Conservation (phyloP, 2,888 invertebrate genomes). For the Lathronympha strigana region DNA sequence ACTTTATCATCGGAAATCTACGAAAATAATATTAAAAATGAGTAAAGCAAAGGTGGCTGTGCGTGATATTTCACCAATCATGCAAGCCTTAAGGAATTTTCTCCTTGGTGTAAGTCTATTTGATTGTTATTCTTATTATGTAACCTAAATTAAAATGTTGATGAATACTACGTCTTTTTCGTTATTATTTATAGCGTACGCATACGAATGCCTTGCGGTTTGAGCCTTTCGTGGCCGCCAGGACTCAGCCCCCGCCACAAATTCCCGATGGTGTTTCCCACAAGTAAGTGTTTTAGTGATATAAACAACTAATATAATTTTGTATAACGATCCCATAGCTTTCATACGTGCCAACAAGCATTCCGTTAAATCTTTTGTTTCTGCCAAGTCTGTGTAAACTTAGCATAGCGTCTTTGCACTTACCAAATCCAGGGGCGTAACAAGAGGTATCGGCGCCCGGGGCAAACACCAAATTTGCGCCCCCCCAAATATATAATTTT, state of each 20-base stretch:
- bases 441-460: too few species aligned
- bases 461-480: too few species aligned
- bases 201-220: constrained; percentile 87
- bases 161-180: constrained; percentile 25
- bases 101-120: constrained; percentile 85
- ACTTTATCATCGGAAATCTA: background rate
- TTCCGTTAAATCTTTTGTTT: too few species aligned
- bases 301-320: constrained; percentile 14
- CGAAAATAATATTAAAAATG: constrained; percentile 56
- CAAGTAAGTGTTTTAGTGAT: constrained; percentile 66
- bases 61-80: constrained; percentile 86
- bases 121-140: constrained; percentile 37
- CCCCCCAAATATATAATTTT: too few species aligned
- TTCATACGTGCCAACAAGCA: background rate
- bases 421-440: too few species aligned
- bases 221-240: constrained; percentile 86
- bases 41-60: constrained; percentile 75
- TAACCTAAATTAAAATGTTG: constrained; percentile 29
- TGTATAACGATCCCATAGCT: background rate
- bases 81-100: constrained; percentile 86
- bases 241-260: constrained; percentile 92
- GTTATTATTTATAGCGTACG: constrained; percentile 78
- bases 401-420: too few species aligned
- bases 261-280: constrained; percentile 93
- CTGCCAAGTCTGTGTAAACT: too few species aligned